phyloP scores from a whole-genome alignment of 2,797 vertebrate species.

The Alcedo atthis region DNA sequence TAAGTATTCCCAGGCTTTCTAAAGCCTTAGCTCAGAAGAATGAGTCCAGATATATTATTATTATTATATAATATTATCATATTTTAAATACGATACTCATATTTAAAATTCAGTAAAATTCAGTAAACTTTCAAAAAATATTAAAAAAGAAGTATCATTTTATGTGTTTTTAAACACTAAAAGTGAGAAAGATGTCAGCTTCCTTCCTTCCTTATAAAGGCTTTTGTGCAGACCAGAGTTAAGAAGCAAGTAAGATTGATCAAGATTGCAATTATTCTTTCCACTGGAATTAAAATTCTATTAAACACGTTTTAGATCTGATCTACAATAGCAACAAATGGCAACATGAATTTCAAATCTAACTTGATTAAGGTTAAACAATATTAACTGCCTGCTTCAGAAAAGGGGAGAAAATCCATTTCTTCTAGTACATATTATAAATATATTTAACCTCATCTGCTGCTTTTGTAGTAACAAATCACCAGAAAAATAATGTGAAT shows the following conservation, averaged over 20 bases:
- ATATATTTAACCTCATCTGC: not conserved
- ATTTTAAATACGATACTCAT: not conserved
- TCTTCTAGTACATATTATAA: not conserved
- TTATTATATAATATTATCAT: not conserved
- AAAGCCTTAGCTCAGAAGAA: not conserved
- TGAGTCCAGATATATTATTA: not conserved
- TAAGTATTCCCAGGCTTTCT: not conserved
- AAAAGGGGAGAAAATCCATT: not conserved
- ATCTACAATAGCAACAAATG: not conserved
- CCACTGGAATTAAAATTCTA: not conserved
- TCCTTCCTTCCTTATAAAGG: not conserved
- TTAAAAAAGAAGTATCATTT: fast-evolving
- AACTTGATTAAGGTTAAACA: not conserved
- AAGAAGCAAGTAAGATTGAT: not conserved
- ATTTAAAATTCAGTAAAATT: not conserved
- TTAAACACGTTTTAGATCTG: not conserved
- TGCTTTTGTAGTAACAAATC: not conserved
- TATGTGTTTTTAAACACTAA: not conserved
- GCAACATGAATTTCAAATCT: not conserved
- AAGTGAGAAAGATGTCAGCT: not conserved
- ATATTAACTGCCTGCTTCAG: not conserved
- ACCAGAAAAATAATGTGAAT: not conserved
- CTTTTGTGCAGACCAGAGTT: not conserved
- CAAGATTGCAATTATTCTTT: not conserved
- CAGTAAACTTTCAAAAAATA: not conserved